Percentiles rank a stretch among this genome's conserved stretches.
Evolutionary conservation across 2,797 vertebrate species (phyloP).

Genomic region (Onychomys torridus): DNA sequence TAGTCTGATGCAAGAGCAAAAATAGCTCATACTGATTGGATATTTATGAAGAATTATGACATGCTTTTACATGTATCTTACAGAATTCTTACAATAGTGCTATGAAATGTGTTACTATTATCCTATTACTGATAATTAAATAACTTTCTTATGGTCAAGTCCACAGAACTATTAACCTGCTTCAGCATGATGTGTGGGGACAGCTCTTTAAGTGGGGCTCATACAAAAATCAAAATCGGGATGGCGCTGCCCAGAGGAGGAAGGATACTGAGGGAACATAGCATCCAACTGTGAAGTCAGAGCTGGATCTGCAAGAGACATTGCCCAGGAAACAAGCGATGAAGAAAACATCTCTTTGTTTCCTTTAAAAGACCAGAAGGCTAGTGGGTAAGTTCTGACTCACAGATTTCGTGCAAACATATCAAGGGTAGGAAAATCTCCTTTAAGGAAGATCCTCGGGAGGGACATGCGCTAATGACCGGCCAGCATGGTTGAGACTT

Average conservation of each 20-base stretch:
- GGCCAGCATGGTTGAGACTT: neutral
- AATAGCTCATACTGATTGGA: neutral
- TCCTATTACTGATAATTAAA: neutral
- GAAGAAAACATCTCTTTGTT: neutral
- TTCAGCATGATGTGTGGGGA: neutral
- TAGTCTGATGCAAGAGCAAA: neutral
- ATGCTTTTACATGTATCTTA: constrained; percentile 2
- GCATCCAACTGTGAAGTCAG: neutral
- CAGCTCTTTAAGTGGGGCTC: neutral
- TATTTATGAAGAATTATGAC: neutral
- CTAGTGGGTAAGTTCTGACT: neutral
- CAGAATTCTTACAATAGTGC: neutral
- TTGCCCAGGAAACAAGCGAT: neutral
- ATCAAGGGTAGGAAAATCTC: neutral
- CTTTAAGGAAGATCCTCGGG: neutral
- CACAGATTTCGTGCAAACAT: neutral
- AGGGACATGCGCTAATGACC: neutral
- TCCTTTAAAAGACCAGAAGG: neutral
- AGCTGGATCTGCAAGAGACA: neutral
- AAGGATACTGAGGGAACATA: neutral
- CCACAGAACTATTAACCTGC: neutral
- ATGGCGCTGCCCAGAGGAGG: neutral
- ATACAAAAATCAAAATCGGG: neutral
- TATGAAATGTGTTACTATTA: neutral
- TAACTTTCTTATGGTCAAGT: neutral